Evolutionary conservation across 2,888 invertebrate species (phyloP), one percentile per base, ranked within the genome.

Genomic region (Zelleria hepariella): DNA sequence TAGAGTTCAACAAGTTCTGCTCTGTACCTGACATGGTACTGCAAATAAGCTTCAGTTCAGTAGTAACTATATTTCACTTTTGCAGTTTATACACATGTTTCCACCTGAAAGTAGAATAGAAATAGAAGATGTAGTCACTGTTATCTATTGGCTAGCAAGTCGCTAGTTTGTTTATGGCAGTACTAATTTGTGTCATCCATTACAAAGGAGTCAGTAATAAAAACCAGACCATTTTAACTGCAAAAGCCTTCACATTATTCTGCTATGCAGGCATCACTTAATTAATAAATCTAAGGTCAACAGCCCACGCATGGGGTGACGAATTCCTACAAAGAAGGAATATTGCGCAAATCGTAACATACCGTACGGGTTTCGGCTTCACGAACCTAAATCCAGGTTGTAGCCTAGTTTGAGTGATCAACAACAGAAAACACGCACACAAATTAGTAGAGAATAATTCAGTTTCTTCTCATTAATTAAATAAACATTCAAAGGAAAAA

Each of bases 21-120:
- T 88, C 88, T 67, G 86, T 82, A 86, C 86, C 85, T 77, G 88
- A 88, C 88, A 88, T 88, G 85, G 80, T 88, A 87, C 85, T 79
- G 76, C 74, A 70, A 71, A 75, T 73, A 15, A 15, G 67, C 66
- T 67, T 67, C 61, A 64, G 68, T 72, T 73, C 73, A 63, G 70
- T 68, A 65, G 62, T 65, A 70, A 73, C 66, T 71, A 75, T 63
- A 72, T 67, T 68, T 72, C 74, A 68, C 68, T 67, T 68, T 63
- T 62, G 61, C 69, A 73, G 74, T 69, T 64, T 69, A 65, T 70
- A 77, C 73, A 74, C 85, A 86, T 85, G 74, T 68, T 82, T 73
- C 74, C 65, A 71, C 74, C 86, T 83, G 80, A 66, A 85, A 81
- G 51, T 64, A 64, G 64, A 73, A 64, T 58, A 65, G 60, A 62